A percentile compares a stretch with the other conserved stretches of the same genome.
phyloP scores from a whole-genome alignment of 2,113 vertebrate species.

The Phalacrocorax aristotelis region DNA sequence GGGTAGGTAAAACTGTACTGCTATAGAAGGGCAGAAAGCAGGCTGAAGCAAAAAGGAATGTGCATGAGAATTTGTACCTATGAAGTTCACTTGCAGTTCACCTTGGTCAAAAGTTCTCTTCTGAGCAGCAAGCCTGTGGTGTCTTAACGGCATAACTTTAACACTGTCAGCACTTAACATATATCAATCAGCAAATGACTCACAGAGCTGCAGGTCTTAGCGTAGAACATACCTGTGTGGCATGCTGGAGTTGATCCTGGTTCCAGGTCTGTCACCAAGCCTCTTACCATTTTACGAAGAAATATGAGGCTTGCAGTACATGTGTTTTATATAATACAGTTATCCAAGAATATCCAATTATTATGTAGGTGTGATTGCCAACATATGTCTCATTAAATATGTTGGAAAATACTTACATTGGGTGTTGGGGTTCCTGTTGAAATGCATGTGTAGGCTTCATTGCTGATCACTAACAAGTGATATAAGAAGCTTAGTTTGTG shows the following conservation, averaged over 20 bases:
- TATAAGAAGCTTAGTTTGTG: background rate
- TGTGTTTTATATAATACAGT: background rate
- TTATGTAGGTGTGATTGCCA: background rate
- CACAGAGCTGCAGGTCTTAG: background rate
- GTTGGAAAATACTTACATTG: background rate
- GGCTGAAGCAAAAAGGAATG: background rate
- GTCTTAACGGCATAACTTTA: background rate
- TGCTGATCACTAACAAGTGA: background rate
- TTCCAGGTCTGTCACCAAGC: background rate
- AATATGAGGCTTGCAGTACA: background rate
- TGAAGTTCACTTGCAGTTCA: background rate
- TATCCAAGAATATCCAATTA: background rate
- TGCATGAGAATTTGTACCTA: background rate
- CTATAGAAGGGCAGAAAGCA: background rate
- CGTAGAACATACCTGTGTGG: background rate
- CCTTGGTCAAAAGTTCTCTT: background rate
- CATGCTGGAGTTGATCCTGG: background rate
- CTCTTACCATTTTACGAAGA: background rate
- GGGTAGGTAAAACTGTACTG: background rate
- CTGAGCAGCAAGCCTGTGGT: background rate
- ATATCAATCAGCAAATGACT: background rate
- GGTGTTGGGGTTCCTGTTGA: background rate
- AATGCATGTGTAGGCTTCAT: background rate
- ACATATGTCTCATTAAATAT: background rate
- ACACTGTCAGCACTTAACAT: background rate